Percentiles rank a stretch among this genome's conserved stretches.
These are phyloP conservation scores for Synanthedon formicaeformis DNA, from an alignment of 2,888 invertebrate genomes.

Conservation along the genomic window DNA sequence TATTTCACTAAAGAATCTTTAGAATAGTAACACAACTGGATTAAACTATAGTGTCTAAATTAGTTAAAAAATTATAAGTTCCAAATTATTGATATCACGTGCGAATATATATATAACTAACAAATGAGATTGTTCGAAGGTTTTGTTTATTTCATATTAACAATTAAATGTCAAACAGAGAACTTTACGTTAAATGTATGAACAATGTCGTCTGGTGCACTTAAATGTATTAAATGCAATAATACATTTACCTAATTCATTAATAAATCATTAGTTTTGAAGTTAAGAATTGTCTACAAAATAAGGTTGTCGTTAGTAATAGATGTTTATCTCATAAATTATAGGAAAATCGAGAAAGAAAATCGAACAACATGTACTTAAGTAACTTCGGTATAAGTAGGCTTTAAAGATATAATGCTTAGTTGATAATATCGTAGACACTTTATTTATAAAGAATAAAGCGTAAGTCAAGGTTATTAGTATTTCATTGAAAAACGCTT, in stretches of 20 bases:
- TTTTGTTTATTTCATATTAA: too few species aligned
- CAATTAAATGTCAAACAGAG: too few species aligned
- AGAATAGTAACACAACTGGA: too few species aligned
- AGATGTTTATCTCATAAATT: constrained; percentile 48
- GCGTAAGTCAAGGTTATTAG: constrained; percentile 45
- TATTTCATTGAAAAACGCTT: constrained; percentile 60
- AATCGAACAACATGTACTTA: constrained; percentile 70
- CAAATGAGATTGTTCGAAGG: too few species aligned
- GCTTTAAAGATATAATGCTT: constrained; percentile 69
- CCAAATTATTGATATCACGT: background rate
- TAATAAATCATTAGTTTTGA: constrained; percentile 26
- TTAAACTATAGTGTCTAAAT: too few species aligned
- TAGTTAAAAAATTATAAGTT: too few species aligned
- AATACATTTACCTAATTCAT: constrained; percentile 15
- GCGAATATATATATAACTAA: too few species aligned
- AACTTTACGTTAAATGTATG: constrained; percentile 19
- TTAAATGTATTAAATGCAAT: constrained; percentile 9
- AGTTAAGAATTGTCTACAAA: constrained; percentile 37
- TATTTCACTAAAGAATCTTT: too few species aligned
- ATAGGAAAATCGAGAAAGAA: constrained; percentile 40
- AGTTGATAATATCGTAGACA: constrained; percentile 58
- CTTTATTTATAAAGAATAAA: constrained; percentile 43
- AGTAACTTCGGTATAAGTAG: constrained; percentile 65
- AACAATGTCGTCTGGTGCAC: constrained; percentile 10
- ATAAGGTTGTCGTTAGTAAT: constrained; percentile 62